Percentiles rank a stretch among this genome's conserved stretches.
These are phyloP conservation scores for Odontophorus gujanensis DNA, from an alignment of 2,113 vertebrate species.

Conservation along the genomic window DNA sequence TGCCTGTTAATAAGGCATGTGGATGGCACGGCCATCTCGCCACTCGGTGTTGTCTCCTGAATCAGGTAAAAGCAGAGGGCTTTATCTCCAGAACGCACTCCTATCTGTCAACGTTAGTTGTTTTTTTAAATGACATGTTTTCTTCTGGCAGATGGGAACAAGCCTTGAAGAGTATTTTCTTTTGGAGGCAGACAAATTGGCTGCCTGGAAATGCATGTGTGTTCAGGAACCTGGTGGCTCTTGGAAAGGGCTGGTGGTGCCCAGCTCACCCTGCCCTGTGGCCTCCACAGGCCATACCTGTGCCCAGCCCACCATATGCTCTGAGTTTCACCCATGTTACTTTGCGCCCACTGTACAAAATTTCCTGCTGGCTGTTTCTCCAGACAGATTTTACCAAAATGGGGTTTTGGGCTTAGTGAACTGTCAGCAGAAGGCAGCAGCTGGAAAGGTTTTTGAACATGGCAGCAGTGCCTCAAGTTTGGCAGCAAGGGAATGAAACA, in stretches of 20 bases:
- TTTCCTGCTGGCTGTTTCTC: constrained; percentile 51
- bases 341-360: constrained; percentile 54
- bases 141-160: constrained; percentile 70
- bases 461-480: not conserved
- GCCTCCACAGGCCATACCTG: not conserved
- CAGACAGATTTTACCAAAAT: constrained; percentile 41
- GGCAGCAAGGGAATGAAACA: not conserved
- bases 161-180: constrained; percentile 68
- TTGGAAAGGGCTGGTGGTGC: constrained; percentile 17
- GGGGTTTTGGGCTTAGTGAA: not conserved
- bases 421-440: not conserved
- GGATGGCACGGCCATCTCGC: not conserved
- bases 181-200: constrained; percentile 63
- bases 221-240: constrained; percentile 40
- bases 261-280: not conserved
- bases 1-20: not conserved
- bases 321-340: constrained; percentile 63
- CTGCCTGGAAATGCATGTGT: constrained; percentile 55
- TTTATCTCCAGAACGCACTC: not conserved
- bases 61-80: constrained; percentile 57
- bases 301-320: constrained; percentile 13
- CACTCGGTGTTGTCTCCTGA: not conserved
- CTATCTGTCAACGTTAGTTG: constrained; percentile 50
- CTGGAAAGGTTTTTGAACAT: constrained; percentile 8
- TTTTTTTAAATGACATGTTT: constrained; percentile 61